Conservation (phyloP, 2,797 vertebrate genomes). For the Aldrovandia affinis region DNA sequence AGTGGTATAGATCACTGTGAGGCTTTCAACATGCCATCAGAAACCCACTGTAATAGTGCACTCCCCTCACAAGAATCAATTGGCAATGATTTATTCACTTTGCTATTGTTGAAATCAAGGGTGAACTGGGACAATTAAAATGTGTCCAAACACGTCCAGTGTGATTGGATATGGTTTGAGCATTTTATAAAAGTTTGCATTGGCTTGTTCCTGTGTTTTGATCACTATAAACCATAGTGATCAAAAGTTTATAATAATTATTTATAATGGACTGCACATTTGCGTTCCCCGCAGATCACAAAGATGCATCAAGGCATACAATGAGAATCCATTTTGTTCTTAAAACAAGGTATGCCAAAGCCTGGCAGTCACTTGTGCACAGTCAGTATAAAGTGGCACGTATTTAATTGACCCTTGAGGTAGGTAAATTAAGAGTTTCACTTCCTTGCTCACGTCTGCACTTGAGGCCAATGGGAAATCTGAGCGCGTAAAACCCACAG, state of each 20-base stretch:
- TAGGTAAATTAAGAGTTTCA: slow-evolving; percentile 30
- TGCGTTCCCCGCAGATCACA: neutral
- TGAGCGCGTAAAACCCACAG: slow-evolving; percentile 17
- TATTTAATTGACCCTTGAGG: slow-evolving; percentile 27
- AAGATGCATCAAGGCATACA: neutral
- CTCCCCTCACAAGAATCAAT: neutral
- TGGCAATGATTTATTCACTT: neutral
- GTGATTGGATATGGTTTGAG: neutral
- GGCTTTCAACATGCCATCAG: neutral
- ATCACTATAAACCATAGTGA: neutral
- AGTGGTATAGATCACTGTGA: neutral
- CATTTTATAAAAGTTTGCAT: neutral
- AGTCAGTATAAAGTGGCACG: slow-evolving; percentile 24
- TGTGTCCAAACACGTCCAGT: neutral
- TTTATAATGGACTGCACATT: neutral
- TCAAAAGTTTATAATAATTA: neutral
- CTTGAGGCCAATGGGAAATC: neutral
- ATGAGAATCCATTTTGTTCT: neutral
- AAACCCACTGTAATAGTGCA: neutral
- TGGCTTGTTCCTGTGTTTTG: neutral
- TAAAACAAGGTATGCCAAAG: neutral
- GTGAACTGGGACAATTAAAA: neutral
- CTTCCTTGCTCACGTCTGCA: slow-evolving; percentile 11
- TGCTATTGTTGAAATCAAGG: neutral
- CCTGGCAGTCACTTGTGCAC: neutral